phyloP scores from a whole-genome alignment of 2,888 invertebrate species.

The Xanthorhoe spadicearia region DNA sequence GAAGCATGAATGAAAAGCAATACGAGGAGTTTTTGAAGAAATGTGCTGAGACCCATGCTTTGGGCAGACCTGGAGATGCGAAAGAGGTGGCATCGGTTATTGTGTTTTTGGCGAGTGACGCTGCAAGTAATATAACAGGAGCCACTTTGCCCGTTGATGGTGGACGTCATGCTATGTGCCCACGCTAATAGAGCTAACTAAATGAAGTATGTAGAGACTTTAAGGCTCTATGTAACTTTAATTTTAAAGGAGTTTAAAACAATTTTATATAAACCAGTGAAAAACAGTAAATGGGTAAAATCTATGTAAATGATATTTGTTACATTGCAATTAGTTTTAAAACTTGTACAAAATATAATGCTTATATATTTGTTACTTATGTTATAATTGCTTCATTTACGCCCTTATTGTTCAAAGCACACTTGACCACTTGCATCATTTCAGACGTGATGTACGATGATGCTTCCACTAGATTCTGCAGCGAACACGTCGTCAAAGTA shows the following conservation, averaged over 20 bases:
- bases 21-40: constrained; percentile 93
- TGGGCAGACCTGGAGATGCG: constrained; percentile 92
- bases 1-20: constrained; percentile 91
- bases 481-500: constrained; percentile 52
- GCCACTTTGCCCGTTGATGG: constrained; percentile 94
- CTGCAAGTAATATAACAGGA: constrained; percentile 94
- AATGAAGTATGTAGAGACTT: background rate
- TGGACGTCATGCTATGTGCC: constrained; percentile 94
- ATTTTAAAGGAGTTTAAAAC: no score
- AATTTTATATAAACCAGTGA: no score
- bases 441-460: constrained; percentile 50
- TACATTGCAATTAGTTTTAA: no score
- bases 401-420: constrained; percentile 47
- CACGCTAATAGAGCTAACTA: constrained; percentile 82
- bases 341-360: background rate
- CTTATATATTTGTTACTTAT: background rate
- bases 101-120: constrained; percentile 94
- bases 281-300: no score
- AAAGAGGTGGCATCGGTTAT: constrained; percentile 95
- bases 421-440: constrained; percentile 51
- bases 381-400: constrained; percentile 14
- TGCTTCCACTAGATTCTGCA: constrained; percentile 55
- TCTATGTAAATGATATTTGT: no score
- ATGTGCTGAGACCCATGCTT: constrained; percentile 93
- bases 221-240: background rate